A percentile compares a stretch with the other conserved stretches of the same genome.
Evolutionary conservation across 1,140 invertebrate species (phyloP).

Genomic region (Zophobas atratus): DNA sequence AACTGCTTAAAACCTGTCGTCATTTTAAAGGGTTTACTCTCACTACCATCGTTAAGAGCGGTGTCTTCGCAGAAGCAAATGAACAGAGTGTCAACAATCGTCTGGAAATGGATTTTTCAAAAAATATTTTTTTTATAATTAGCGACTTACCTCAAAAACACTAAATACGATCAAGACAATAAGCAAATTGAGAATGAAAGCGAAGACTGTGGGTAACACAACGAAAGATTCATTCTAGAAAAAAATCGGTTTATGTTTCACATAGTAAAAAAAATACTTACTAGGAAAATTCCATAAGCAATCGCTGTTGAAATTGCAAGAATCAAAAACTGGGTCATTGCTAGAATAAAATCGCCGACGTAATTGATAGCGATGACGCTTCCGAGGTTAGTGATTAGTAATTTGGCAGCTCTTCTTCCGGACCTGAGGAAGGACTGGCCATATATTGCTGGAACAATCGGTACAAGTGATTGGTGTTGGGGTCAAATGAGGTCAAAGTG

Average conservation of each 20-base stretch:
- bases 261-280: not conserved
- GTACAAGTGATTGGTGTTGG: not conserved
- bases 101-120: constrained; percentile 72
- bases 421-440: constrained; percentile 75
- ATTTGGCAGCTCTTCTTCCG: constrained; percentile 24
- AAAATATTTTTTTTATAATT: not conserved
- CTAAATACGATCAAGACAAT: constrained; percentile 8
- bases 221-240: constrained; percentile 2
- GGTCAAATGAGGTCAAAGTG: not conserved
- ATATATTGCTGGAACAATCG: constrained; percentile 74
- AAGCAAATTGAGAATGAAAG: constrained; percentile 17
- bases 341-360: constrained; percentile 28
- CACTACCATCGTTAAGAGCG: constrained; percentile 81
- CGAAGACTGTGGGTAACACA: not conserved
- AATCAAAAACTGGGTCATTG: constrained; percentile 6
- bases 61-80: constrained; percentile 89
- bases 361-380: constrained; percentile 19
- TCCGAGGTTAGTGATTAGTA: constrained; percentile 1
- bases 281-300: constrained; percentile 1
- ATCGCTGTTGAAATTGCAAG: constrained; percentile 26
- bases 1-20: constrained; percentile 82
- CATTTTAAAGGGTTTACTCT: constrained; percentile 80
- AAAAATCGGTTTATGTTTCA: not conserved
- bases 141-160: constrained; percentile 18
- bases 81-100: constrained; percentile 87